Percentiles rank a stretch among this genome's conserved stretches.
Conservation (phyloP, 2,113 vertebrate species). For the Lasiurus cinereus region DNA sequence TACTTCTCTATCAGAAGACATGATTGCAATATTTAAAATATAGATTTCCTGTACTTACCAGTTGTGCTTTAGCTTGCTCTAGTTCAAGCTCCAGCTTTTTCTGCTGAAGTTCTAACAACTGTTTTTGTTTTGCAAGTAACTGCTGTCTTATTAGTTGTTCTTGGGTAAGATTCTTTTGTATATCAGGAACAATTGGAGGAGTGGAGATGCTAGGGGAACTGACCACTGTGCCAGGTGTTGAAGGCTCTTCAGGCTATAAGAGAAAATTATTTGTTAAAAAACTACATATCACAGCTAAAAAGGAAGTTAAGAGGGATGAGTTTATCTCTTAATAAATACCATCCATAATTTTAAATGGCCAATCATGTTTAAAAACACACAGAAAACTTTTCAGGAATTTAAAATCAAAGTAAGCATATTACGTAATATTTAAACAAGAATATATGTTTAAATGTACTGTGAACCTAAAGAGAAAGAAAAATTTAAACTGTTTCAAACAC, state of each 20-base stretch:
- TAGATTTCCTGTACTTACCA: constrained; percentile 90
- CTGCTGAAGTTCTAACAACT: constrained; percentile 98
- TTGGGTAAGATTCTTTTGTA: constrained; percentile 94
- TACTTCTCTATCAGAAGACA: background rate
- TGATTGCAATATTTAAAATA: constrained; percentile 50
- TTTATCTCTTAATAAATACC: constrained; percentile 15
- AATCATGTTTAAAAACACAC: constrained; percentile 39
- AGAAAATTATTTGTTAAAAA: constrained; percentile 72
- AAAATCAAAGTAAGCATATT: constrained; percentile 19
- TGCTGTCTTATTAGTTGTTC: constrained; percentile 98
- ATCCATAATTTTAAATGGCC: constrained; percentile 14
- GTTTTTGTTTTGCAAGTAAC: constrained; percentile 98
- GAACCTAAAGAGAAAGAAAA: background rate
- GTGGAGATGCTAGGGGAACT: constrained; percentile 84
- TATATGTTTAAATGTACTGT: constrained; percentile 3
- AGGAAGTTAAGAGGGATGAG: constrained; percentile 38
- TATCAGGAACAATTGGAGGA: constrained; percentile 88
- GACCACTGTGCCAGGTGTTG: constrained; percentile 88
- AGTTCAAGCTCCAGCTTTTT: constrained; percentile 99
- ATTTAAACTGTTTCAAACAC: background rate
- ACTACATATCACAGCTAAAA: constrained; percentile 8
- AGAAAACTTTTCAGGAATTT: constrained; percentile 35
- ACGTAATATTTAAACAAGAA: background rate
- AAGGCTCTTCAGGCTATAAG: constrained; percentile 93
- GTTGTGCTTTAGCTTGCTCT: constrained; percentile 98